These are phyloP conservation scores for Euphydryas editha DNA, from an alignment of 2,888 invertebrate genomes.

Conservation along the genomic window DNA sequence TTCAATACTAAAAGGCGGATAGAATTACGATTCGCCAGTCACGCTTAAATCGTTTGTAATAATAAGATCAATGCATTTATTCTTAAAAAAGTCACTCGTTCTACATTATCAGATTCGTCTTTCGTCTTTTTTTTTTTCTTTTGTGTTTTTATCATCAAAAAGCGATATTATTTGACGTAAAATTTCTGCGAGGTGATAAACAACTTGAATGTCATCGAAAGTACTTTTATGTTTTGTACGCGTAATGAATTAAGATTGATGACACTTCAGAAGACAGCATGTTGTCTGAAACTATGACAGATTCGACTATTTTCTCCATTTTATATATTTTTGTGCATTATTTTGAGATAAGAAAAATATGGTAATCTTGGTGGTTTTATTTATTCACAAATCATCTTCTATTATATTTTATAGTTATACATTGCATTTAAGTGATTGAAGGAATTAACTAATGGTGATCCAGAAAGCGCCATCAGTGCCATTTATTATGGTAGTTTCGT, in stretches of 20 bases:
- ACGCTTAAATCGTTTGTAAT: slow-evolving; percentile 22
- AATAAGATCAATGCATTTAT: slow-evolving; percentile 24
- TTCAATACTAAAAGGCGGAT: neutral
- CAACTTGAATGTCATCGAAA: neutral
- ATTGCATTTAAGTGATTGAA: too few relatives aligned
- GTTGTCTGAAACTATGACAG: neutral
- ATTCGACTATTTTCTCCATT: neutral
- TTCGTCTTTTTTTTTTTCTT: slow-evolving; percentile 5
- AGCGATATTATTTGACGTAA: neutral
- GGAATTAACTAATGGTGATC: too few relatives aligned
- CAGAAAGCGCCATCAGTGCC: too few relatives aligned
- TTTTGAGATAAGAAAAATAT: neutral
- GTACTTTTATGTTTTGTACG: neutral
- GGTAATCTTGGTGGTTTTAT: too few relatives aligned
- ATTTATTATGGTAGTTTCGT: too few relatives aligned
- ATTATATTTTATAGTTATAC: too few relatives aligned
- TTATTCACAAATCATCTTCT: too few relatives aligned
- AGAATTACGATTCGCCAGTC: slow-evolving; percentile 10
- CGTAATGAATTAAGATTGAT: slow-evolving; percentile 6
- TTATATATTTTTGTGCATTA: neutral
- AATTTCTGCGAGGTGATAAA: neutral
- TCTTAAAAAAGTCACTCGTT: slow-evolving; percentile 22
- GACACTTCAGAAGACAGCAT: neutral
- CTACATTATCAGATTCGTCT: slow-evolving; percentile 18
- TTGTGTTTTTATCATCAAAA: neutral